Conservation (phyloP, 2,113 vertebrate species). For the Salvelinus alpinus region DNA sequence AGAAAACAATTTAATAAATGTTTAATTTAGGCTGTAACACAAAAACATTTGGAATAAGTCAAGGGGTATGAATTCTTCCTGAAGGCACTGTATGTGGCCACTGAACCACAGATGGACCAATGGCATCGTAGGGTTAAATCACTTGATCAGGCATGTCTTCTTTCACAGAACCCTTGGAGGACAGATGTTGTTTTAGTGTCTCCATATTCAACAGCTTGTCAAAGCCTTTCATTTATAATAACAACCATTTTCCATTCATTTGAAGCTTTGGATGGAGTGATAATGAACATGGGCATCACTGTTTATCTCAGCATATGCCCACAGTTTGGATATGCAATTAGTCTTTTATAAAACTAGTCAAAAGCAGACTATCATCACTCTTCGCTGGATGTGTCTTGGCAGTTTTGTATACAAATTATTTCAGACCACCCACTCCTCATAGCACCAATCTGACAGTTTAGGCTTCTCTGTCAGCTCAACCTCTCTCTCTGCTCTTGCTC, state of each 20-base stretch:
- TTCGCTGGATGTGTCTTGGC: conserved; percentile 32
- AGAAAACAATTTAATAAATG: too few relatives aligned
- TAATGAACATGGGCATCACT: conserved; percentile 42
- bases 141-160: conserved; percentile 19
- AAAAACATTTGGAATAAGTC: too few relatives aligned
- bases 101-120: conserved; percentile 9
- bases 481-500: not conserved
- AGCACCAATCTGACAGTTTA: conserved; percentile 51
- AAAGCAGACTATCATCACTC: conserved; percentile 46
- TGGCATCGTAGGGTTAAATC: conserved; percentile 14
- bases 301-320: conserved; percentile 48
- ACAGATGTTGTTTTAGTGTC: not conserved
- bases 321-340: conserved; percentile 28
- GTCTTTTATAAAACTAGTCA: conserved; percentile 36
- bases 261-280: conserved; percentile 32
- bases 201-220: not conserved
- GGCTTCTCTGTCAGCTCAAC: conserved; percentile 2
- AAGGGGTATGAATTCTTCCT: too few relatives aligned
- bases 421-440: conserved; percentile 34
- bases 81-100: too few relatives aligned
- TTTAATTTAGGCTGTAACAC: too few relatives aligned
- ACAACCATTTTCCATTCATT: conserved; percentile 33
- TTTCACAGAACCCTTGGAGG: not conserved
- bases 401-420: conserved; percentile 46
- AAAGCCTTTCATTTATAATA: conserved; percentile 49